Evolutionary conservation across 92 coral and sea anemone species (phyloP), one percentile per base, ranked within the genome.

Genomic region (Phenganax marumi): DNA sequence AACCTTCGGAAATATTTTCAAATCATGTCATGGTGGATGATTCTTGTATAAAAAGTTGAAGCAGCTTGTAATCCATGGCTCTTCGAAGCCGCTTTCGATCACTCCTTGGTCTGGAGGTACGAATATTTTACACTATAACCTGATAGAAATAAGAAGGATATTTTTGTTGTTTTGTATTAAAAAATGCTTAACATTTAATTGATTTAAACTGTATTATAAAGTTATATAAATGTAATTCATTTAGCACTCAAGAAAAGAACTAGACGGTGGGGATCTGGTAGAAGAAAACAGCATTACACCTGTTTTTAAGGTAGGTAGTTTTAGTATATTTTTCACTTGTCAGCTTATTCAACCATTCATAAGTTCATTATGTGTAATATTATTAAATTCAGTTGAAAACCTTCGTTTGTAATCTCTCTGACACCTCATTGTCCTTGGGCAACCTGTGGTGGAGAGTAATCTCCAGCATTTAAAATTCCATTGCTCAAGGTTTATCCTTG

Each of bases 71-170:
- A 7, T 64, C 70, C 58, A 95, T 92, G 97, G 97, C 96, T 80
- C 79, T 95, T 11, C 88, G 97, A 58, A 89, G 89, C 76, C 89
- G 97, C 72, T 88, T 95, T 77, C 91, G 97, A 10, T 90, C 96
- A 48, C 87, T 95, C 55, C 91, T 95, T 79, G 96, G 98, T 50
- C 85, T 92, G 51, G 97, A 92, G 82, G 98, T 95, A 81, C 86
- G 98, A 33, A 58, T 21, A 25, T 47, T 12, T 49, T 72, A 48
- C 55, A 46, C 25, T 3, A n/a, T 50, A 46, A 72, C 56, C 16
- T 49, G 7, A 72, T 12, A 72, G 47, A 49, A 19, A 49, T 49
- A 48, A 19, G 19, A 19, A 46, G 77, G 26, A 9, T 49, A 48
- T 12, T 8, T 48, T 48, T 54, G 60, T 19, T 21, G 46, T 50